Base-by-base conservation (phyloP, 2,797 vertebrate genomes). In the Sebastes oblongus region DNA sequence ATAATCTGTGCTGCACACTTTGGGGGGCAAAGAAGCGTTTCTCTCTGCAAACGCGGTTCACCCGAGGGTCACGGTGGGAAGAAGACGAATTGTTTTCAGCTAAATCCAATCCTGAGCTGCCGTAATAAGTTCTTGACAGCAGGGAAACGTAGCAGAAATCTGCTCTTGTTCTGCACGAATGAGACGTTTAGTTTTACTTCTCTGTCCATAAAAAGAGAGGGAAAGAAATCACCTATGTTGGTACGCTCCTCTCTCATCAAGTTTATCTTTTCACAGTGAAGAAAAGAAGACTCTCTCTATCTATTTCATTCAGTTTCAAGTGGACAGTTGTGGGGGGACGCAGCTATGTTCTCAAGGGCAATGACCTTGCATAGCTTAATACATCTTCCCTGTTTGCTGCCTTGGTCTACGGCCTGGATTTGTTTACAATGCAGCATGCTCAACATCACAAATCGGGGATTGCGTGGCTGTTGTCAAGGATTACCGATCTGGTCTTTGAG, bases 381-480 rank as follows among this genome's bases (percentile, higher is more conserved):
- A 87, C 84, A 89, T 91, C 82, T 77, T 79, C 68, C 2, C 12
- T 77, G 80, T 88, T 83, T 85, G 86, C 83, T 75, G 84, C 79
- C 85, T 84, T 62, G 58, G 81, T 87, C 80, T 80, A 82, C 83
- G 64, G 85, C 85, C 84, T 87, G 89, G 86, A 88, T 89, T 77
- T 89, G 89, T 92, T 93, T 91, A 88, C 87, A 90, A 86, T 88
- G 90, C 82, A 68, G 89, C 92, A 92, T 94, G 92, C 87, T 89
- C 89, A 87, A 91, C 91, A 92, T 93, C 90, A 84, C 92, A 92
- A 91, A 94, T 92, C 87, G 18, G 91, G 92, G 93, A 94, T 94
- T 91, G 91, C 46, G 67, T 86, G 82, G 87, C 86, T 92, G 91
- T 86, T 89, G 89, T 88, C 83, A 82, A 88, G 92, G 91, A 94